Evolutionary conservation across 92 coral and sea anemone species (phyloP), one percentile per base, ranked within the genome.

Genomic region (Heliopora coerulea): DNA sequence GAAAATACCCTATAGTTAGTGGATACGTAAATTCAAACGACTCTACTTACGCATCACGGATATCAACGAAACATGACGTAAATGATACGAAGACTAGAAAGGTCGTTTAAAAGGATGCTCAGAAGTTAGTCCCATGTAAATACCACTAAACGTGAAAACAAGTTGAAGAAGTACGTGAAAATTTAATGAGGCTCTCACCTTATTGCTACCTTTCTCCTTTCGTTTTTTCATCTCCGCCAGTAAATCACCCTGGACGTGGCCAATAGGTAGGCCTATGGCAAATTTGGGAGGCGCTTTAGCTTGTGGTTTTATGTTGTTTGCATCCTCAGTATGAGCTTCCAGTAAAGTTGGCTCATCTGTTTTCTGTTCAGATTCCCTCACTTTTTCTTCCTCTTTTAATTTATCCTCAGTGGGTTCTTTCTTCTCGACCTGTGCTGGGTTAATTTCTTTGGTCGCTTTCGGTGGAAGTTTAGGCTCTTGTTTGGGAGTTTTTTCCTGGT

Each of bases 141-240:
- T n/a, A n/a, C n/a, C n/a, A n/a, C n/a, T n/a, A n/a, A n/a, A n/a
- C n/a, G n/a, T n/a, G n/a, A n/a, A n/a, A n/a, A n/a, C n/a, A n/a
- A n/a, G n/a, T n/a, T n/a, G n/a, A n/a, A n/a, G n/a, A n/a, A n/a
- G n/a, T n/a, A n/a, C n/a, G n/a, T n/a, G n/a, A n/a, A n/a, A n/a
- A n/a, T n/a, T n/a, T n/a, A n/a, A n/a, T n/a, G n/a, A n/a, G n/a
- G n/a, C n/a, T 42, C 85, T 70, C 49, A 88, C 93, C 83, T 63
- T 82, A 56, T 85, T 90, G 52, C 80, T 85, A 57, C 66, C 66
- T 37, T 87, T 85, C 76, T 93, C 95, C 37, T 88, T 90, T 78
- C 97, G 82, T 90, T 83, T 20, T 73, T 88, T 95, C 99, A 95
- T 95, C 59, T 95, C 99, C 12, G 99, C 99, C 73, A 95, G 73